Evolutionary conservation across 64 coral and sea anemone species (phyloP), one percentile per base, ranked within the genome.

Genomic region (Actinia tenebrosa): DNA sequence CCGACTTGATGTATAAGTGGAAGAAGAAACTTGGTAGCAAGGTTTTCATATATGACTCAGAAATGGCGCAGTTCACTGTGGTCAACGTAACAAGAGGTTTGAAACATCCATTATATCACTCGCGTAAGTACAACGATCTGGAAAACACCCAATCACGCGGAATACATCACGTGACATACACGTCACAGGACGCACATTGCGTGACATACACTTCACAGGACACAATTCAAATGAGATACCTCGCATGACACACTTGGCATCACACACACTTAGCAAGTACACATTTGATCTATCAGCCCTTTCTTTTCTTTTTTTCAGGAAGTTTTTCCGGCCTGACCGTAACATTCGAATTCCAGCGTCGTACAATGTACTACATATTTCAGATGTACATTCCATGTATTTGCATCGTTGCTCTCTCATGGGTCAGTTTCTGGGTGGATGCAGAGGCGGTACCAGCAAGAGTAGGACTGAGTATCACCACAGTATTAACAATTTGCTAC

Each of bases 341-440:
- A 16, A 94, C 92, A 10, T 78, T 98, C 58, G 83, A 87, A 60
- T 98, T 98, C 58, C 87, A 89, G 37, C 89, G 95, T 50, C 92
- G 95, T 1, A 85, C 86, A 16, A 94, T 94, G 84, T 98, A 98
- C 71, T 98, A 98, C 60, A 94, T 98, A 55, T 94, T 92, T 23
- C 95, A 98, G 62, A 94, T 98, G 89, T 98, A 98, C 42, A 89
- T 98, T 13, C 95, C 95, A 7, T 94, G 95, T 55, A 89, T 98
- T 4, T 98, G 95, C 23, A 98, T 98, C 18, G 93, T 94, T 2
- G 92, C 93, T n/a, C 61, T 98, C 16, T 98, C 95, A 0, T 98
- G 95, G 95, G 87, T 98, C 7, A 94, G 95, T 16, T 98, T 98
- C 92, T 98, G 95, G 95, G 93, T 98, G 18, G 92, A 94, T 27